A percentile compares a stretch with the other conserved stretches of the same genome.
Evolutionary conservation across 1,140 invertebrate genomes (phyloP).

Genomic region (Leptinotarsa undecemlineata): DNA sequence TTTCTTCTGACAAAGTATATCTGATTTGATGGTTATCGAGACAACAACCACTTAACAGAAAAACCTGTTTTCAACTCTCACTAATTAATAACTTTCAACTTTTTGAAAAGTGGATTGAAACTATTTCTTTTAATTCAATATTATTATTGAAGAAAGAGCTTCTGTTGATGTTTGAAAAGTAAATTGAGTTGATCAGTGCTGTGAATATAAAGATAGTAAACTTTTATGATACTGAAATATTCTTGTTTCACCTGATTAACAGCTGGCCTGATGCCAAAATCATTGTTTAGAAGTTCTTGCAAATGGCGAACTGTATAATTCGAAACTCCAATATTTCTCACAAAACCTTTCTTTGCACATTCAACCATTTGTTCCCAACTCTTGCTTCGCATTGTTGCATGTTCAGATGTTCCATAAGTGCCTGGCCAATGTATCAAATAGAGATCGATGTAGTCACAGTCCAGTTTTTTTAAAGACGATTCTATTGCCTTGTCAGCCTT

Average conservation of each 20-base stretch:
- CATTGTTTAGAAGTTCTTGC: conserved; percentile 65
- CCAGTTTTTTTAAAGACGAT: conserved; percentile 67
- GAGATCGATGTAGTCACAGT: conserved; percentile 75
- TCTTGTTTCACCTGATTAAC: conserved; percentile 72
- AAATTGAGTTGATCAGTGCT: too few species aligned
- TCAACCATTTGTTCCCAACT: conserved; percentile 73
- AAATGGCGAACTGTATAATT: conserved; percentile 80
- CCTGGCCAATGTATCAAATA: conserved; percentile 88
- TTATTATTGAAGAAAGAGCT: too few species aligned
- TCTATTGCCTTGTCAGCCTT: conserved; percentile 63
- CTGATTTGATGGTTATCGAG: too few species aligned
- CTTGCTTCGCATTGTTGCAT: conserved; percentile 49
- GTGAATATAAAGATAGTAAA: too few species aligned
- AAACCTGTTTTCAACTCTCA: too few species aligned
- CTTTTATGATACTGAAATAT: too few species aligned
- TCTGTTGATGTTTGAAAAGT: too few species aligned
- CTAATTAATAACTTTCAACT: too few species aligned
- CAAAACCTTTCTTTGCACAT: conserved; percentile 62
- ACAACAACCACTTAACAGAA: too few species aligned
- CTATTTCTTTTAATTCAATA: too few species aligned
- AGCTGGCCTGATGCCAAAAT: conserved; percentile 64
- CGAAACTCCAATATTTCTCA: conserved; percentile 80
- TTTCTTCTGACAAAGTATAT: too few species aligned
- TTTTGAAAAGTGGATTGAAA: too few species aligned
- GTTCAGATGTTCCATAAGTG: conserved; percentile 44